A percentile compares a stretch with the other conserved stretches of the same genome.
Conservation (phyloP, 1,140 invertebrate genomes). For the Eriocheir sinensis region DNA sequence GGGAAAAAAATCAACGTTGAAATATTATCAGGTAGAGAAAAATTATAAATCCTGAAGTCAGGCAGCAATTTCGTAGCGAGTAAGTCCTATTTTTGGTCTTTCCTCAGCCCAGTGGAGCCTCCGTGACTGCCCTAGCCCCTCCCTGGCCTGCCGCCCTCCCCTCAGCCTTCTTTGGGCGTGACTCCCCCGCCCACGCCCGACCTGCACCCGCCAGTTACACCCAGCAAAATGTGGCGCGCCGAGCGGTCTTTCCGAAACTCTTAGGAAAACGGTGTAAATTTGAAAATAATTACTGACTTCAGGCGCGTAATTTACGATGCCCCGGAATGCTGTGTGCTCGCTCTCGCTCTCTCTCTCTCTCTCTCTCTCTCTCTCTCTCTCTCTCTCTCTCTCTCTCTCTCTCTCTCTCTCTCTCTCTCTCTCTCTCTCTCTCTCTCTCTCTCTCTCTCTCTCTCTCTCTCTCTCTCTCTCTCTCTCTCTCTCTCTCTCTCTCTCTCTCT, state of each 20-base stretch:
- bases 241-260: background rate
- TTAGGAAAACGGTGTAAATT: constrained; percentile 6
- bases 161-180: background rate
- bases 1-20: too few species aligned
- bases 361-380: too few species aligned
- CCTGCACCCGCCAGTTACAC: background rate
- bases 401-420: too few species aligned
- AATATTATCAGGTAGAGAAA: background rate
- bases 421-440: too few species aligned
- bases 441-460: too few species aligned
- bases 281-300: constrained; percentile 6
- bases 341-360: too few species aligned
- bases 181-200: background rate
- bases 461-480: too few species aligned
- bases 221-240: background rate
- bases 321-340: constrained; percentile 2
- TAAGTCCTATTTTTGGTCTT: background rate
- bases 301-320: background rate
- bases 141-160: too few species aligned
- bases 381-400: too few species aligned
- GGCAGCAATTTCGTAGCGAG: background rate
- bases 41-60: background rate
- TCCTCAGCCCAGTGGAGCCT: background rate
- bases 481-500: too few species aligned
- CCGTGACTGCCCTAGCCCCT: background rate